Evolutionary conservation across 2,888 invertebrate genomes (phyloP), one percentile per base, ranked within the genome.

Genomic region (Oscheius myriophilus): DNA sequence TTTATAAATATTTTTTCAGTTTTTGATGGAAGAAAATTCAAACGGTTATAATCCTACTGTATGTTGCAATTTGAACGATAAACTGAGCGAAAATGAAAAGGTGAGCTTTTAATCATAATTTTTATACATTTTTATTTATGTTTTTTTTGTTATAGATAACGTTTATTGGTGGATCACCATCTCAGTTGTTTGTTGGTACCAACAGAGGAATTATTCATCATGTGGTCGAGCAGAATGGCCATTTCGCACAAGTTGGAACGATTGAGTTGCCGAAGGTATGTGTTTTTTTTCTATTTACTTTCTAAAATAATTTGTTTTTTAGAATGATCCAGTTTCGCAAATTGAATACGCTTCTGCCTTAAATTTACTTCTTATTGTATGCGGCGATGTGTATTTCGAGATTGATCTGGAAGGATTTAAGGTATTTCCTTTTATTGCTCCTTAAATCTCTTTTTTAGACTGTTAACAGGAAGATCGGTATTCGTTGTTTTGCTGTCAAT

Each of bases 401-500:
- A 46, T 59, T 14, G 33, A 21, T 7, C 25, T 59, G 16, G 59
- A 59, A 6, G 59, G 45, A 14, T 59, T 59, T 25, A 43, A 21
- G 45, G 45, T 59, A 59, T 55, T 25, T 53, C 18, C 4, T 23
- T n/a, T 16, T 53, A 6, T 25, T 3, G 25, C 3, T 53, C 6
- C 18, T n/a, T 53, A 4, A n/a, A 18, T 23, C 3, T 7, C 16
- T 18, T 2, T 16, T 16, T 49, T 18, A 49, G 18, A 49, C 23
- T 49, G 23, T 23, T 3, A 18, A 18, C 18, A 23, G 21, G 18
- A 21, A 49, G 11, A 21, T 11, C 23, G 61, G 49, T 7, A 49
- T 61, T 33, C 46, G 26, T 2, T 26, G 61, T n/a, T 61, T 61
- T 11, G 61, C 61, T 49, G 23, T 61, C 2, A 61, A 61, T 46